Evolutionary conservation across 1,140 invertebrate species (phyloP), one percentile per base, ranked within the genome.

Genomic region (Tetramorium alpestre): DNA sequence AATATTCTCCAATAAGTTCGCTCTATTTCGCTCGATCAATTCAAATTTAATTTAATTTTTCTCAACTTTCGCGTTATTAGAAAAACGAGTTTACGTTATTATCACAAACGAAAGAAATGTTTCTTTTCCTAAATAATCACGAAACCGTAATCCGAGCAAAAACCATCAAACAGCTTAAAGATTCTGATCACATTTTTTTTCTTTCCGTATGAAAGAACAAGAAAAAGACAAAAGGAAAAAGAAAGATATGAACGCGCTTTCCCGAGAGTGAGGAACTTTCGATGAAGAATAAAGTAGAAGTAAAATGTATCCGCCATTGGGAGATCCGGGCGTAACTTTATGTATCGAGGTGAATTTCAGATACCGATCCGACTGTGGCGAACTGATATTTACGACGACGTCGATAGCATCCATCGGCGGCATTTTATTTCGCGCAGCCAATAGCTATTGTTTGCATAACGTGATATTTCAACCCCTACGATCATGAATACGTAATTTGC

Each of bases 11-110:
- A 28, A 38, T 25, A 70, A 47, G 38, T 22, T 38, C 10, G 56
- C 18, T 81, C 8, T 22, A 16, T 33, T 81, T 81, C 82, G 25
- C n/a, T 89, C 58, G 44, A 54, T 56, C 75, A 76, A 89, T 86
- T 28, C 44, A 38, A 5, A 73, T 28, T 22, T 49, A 75, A 81
- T 33, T 22, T 22, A 22, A 22, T 22, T 22, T 22, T 22, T 73
- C 7, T 3, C 11, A 69, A 86, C 67, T 81, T 81, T 18, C 18
- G 38, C 13, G 28, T 84, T 82, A 65, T 70, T 67, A 67, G 10
- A 64, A 76, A 89, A 75, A 76, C 62, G 62, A 58, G 16, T 82
- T 82, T 78, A 47, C 41, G 5, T 22, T 18, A 49, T 18, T 62
- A 25, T 33, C 54, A 51, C 38, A 22, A 18, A 18, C 25, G 22